These are phyloP conservation scores for Pyrocephalus nanus DNA, from an alignment of 2,797 vertebrate species.

Conservation along the genomic window DNA sequence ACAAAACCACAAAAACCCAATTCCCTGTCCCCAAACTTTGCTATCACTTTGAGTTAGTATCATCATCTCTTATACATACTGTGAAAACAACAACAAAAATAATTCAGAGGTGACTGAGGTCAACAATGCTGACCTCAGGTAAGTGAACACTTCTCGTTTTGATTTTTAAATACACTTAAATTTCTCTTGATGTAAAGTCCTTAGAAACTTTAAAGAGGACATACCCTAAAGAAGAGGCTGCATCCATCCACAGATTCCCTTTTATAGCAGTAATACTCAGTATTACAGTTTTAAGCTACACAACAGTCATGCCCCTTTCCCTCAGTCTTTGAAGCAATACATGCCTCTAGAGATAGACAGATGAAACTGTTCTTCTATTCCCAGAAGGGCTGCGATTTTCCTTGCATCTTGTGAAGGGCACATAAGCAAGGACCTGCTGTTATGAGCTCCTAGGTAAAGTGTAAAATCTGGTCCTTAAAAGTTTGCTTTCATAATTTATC, in stretches of 20 bases:
- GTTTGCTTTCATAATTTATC: neutral
- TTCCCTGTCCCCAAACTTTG: neutral
- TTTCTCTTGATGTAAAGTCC: neutral
- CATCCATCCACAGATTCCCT: neutral
- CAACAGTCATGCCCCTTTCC: neutral
- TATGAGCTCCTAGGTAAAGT: neutral
- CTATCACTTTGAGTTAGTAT: neutral
- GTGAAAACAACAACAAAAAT: neutral
- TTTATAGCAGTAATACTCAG: neutral
- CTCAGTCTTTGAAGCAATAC: neutral
- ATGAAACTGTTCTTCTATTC: neutral
- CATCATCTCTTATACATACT: neutral
- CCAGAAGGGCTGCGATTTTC: neutral
- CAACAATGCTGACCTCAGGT: neutral
- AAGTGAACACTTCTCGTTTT: neutral
- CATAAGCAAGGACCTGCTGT: neutral
- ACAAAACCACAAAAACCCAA: neutral
- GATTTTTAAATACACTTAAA: neutral
- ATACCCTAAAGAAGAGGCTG: neutral
- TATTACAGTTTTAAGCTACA: neutral
- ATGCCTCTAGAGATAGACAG: neutral
- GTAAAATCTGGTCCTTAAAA: neutral
- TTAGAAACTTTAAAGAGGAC: neutral
- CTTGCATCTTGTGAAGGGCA: neutral
- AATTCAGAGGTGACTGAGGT: neutral